phyloP scores from a whole-genome alignment of 2,797 vertebrate species.

The Microtus agrestis region DNA sequence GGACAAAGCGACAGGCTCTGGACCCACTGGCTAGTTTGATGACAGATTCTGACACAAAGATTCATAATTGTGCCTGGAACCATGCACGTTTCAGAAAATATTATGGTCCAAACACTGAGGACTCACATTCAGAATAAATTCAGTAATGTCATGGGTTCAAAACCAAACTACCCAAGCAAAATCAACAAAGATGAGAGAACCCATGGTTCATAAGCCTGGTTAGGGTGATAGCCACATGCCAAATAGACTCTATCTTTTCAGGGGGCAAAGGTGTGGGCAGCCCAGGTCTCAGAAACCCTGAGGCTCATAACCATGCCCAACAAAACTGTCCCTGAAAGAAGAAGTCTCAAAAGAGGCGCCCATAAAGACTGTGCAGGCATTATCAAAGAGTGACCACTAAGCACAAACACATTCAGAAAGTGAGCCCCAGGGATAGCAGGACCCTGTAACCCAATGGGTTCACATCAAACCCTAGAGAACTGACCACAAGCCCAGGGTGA shows the following conservation, averaged over 20 bases:
- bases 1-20: neutral
- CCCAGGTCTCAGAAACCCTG: rapidly evolving
- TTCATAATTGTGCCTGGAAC: too few species aligned
- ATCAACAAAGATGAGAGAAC: neutral
- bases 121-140: neutral
- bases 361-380: rapidly evolving
- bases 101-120: neutral
- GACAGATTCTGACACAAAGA: neutral
- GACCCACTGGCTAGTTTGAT: neutral
- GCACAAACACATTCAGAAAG: neutral
- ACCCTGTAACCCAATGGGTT: rapidly evolving
- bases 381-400: neutral
- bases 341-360: neutral
- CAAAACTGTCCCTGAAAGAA: too few species aligned
- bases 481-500: rapidly evolving
- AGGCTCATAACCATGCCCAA: rapidly evolving
- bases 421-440: neutral
- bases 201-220: neutral
- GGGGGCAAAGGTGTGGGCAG: rapidly evolving
- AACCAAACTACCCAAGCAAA: neutral
- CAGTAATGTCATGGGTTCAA: neutral
- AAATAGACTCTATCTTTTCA: too few species aligned
- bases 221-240: rapidly evolving
- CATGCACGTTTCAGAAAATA: neutral
- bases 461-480: too few species aligned